Base-by-base conservation (phyloP, 2,113 vertebrate genomes). In the Seriola dumerili region DNA sequence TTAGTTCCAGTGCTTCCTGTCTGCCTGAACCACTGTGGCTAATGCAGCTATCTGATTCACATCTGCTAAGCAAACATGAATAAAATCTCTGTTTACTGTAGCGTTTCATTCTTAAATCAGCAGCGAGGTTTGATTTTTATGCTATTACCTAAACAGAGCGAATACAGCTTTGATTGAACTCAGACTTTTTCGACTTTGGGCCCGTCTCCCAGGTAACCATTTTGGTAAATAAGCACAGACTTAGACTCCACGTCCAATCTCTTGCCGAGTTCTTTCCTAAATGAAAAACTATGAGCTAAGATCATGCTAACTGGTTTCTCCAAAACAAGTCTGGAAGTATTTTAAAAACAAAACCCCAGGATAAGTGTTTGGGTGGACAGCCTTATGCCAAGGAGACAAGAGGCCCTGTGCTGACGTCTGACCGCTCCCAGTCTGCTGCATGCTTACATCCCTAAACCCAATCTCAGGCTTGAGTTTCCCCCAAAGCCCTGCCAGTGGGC, bases 291-390 rank as follows among this genome's bases (percentile, higher is more conserved):
- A 81, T 76, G 75, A 85, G 61, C 84, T 76, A 85, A 72, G 65
- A 85, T 86, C 74, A 78, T n/a, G 29, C 65, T 65, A 61, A 90
- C 76, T 78, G 73, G 71, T 71, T 87, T 68, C 76, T 72, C 54
- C 83, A 88, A 90, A 86, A 89, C 77, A 88, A 85, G 85, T 91
- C 87, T 93, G 92, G 88, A 90, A 94, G 83, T 90, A 90, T 90
- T 94, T 90, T 84, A 79, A 85, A 87, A 87, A 90, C 81, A 88
- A 84, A 92, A 90, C 29, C 83, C 65, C 50, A 48, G 67, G 84
- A 88, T 86, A 83, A 90, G 76, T 85, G 80, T 91, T 89, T 88
- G 89, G 85, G 76, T 88, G 84, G 85, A 90, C 81, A 85, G 73
- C 52, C 68, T 78, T 59, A 74, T 90, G 81, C 83, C 90, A 82